Percentiles rank a stretch among this genome's conserved stretches.
These are phyloP conservation scores for Biston stratarius DNA, from an alignment of 2,888 invertebrate species.

Conservation along the genomic window DNA sequence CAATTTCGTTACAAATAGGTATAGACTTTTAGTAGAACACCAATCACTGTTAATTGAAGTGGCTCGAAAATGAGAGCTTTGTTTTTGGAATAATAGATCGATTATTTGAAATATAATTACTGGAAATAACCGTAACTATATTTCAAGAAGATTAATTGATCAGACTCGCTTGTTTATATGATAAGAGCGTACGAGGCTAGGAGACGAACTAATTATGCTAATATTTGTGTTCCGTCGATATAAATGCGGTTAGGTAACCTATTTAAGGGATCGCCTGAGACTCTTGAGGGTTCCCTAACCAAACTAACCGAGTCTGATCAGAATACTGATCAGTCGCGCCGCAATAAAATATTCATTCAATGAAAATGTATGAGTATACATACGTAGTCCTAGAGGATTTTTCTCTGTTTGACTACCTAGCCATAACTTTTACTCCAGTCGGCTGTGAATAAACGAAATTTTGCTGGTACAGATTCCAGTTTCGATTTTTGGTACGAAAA, in stretches of 20 bases:
- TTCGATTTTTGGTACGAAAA: too few species aligned
- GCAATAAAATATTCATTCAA: constrained; percentile 67
- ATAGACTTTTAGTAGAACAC: constrained; percentile 11
- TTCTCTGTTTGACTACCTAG: constrained; percentile 1
- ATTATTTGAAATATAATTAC: constrained; percentile 8
- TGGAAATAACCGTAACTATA: constrained; percentile 13
- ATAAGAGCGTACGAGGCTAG: constrained; percentile 62
- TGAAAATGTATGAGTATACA: constrained; percentile 54
- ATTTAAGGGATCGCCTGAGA: constrained; percentile 79
- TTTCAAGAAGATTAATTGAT: constrained; percentile 52
- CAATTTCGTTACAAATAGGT: constrained; percentile 15
- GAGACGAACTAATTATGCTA: constrained; percentile 76
- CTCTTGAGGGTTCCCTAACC: constrained; percentile 73
- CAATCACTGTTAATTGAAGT: constrained; percentile 35
- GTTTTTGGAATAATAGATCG: constrained; percentile 11
- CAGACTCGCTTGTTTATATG: constrained; percentile 62
- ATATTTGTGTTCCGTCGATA: constrained; percentile 78
- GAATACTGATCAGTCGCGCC: constrained; percentile 72
- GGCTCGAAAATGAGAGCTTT: constrained; percentile 19
- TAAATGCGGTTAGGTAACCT: constrained; percentile 81
- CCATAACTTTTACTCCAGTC: not conserved
- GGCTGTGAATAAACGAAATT: not conserved
- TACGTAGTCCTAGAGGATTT: not conserved
- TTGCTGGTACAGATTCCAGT: not conserved
- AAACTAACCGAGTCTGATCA: constrained; percentile 72